Evolutionary conservation across 2,888 invertebrate genomes (phyloP).

Genomic region (Acleris sparsana): DNA sequence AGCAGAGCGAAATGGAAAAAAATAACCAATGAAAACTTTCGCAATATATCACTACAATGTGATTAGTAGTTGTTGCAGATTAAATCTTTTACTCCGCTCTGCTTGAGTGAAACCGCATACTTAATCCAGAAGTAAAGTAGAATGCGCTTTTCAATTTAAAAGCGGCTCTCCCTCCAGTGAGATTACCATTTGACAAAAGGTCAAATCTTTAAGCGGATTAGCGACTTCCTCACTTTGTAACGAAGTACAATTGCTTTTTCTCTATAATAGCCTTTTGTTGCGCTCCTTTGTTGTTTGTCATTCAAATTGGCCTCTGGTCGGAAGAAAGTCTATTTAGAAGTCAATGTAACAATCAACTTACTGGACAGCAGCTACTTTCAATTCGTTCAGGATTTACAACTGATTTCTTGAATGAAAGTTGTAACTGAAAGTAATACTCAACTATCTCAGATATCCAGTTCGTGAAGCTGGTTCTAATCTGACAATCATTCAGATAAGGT

Average conservation of each 20-base stretch:
- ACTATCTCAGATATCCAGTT: too few species aligned
- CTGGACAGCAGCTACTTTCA: background rate
- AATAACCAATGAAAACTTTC: too few species aligned
- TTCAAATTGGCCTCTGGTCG: slow-evolving; percentile 5
- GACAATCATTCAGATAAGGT: too few species aligned
- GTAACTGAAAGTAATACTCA: too few species aligned
- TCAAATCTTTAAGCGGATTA: slow-evolving; percentile 20
- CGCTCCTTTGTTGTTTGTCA: slow-evolving; percentile 16
- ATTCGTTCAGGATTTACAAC: background rate
- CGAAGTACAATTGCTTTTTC: slow-evolving; percentile 11
- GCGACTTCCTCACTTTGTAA: slow-evolving; percentile 16
- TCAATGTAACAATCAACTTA: slow-evolving; percentile 5
- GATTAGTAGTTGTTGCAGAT: too few species aligned
- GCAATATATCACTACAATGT: too few species aligned
- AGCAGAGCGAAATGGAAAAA: too few species aligned
- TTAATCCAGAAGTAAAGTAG: background rate
- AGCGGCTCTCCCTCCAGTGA: background rate
- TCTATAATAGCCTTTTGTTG: slow-evolving; percentile 16
- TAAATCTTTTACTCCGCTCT: too few species aligned
- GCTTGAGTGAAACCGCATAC: too few species aligned
- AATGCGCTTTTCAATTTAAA: background rate
- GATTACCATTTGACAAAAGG: background rate
- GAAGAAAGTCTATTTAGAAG: slow-evolving; percentile 2
- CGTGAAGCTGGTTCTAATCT: too few species aligned
- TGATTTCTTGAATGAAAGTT: slow-evolving; percentile 10